Evolutionary conservation across 2,797 vertebrate species (phyloP).

Genomic region (Hoplostethus atlanticus): DNA sequence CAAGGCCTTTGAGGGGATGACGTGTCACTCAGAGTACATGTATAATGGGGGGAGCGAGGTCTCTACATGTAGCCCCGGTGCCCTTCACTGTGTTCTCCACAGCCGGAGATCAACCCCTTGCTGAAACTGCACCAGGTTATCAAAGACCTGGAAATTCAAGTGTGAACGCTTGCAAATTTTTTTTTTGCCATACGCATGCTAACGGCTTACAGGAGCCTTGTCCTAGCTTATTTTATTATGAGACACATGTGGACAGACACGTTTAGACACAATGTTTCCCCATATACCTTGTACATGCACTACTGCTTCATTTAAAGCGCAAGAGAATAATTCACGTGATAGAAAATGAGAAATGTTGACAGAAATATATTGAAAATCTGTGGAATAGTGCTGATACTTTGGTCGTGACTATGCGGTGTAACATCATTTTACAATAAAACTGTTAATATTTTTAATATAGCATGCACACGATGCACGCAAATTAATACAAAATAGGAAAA

Average conservation of each 20-base stretch:
- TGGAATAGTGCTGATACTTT: slow-evolving; percentile 56
- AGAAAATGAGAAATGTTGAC: slow-evolving; percentile 55
- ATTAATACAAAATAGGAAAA: slow-evolving; percentile 32
- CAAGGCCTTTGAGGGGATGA: slow-evolving; percentile 76
- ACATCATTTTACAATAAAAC: neutral
- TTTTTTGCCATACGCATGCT: slow-evolving; percentile 59
- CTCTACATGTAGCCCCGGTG: slow-evolving; percentile 68
- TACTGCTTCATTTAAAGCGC: slow-evolving; percentile 56
- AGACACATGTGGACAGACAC: slow-evolving; percentile 49
- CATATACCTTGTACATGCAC: slow-evolving; percentile 33
- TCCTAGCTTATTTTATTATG: slow-evolving; percentile 58
- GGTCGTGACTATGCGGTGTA: slow-evolving; percentile 10
- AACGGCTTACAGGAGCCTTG: slow-evolving; percentile 62
- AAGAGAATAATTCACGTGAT: slow-evolving; percentile 44
- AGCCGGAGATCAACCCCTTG: slow-evolving; percentile 60
- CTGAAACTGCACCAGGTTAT: slow-evolving; percentile 37
- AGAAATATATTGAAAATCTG: slow-evolving; percentile 48
- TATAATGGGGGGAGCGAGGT: slow-evolving; percentile 69
- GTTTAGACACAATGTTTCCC: slow-evolving; percentile 39
- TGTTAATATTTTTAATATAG: neutral
- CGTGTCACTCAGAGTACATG: slow-evolving; percentile 76
- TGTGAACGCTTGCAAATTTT: slow-evolving; percentile 57
- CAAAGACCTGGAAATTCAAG: slow-evolving; percentile 51
- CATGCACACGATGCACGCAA: neutral
- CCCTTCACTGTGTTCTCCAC: slow-evolving; percentile 72